phyloP scores from a whole-genome alignment of 2,888 invertebrate genomes.

The Agrilus cyanescens region DNA sequence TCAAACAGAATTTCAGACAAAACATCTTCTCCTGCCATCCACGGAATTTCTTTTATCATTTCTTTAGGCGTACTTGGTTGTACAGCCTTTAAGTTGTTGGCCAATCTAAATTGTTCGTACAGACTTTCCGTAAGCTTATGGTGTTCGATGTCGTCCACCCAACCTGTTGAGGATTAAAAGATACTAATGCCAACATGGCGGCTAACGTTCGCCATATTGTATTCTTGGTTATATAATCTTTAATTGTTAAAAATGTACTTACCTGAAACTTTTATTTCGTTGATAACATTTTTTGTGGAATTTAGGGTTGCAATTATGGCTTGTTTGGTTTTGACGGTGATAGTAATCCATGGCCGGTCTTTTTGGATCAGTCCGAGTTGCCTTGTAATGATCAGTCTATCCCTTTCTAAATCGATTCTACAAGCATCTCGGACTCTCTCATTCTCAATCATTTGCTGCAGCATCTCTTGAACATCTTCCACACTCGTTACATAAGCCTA shows the following conservation, averaged over 20 bases:
- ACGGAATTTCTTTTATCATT: slow-evolving; percentile 21
- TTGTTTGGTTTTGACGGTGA: slow-evolving; percentile 52
- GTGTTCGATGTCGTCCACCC: slow-evolving; percentile 48
- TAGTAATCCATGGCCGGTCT: slow-evolving; percentile 47
- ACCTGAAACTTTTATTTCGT: slow-evolving; percentile 45
- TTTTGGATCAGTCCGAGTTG: slow-evolving; percentile 44
- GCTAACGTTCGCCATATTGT: neutral
- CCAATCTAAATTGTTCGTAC: slow-evolving; percentile 40
- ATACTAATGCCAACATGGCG: neutral
- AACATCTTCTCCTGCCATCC: slow-evolving; percentile 17
- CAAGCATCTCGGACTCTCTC: slow-evolving; percentile 23
- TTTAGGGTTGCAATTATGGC: slow-evolving; percentile 49
- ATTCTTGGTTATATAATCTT: neutral
- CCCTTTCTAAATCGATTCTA: slow-evolving; percentile 14
- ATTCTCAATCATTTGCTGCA: slow-evolving; percentile 39
- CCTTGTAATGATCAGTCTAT: slow-evolving; percentile 37
- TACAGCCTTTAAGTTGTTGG: slow-evolving; percentile 25
- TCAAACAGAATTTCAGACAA: slow-evolving; percentile 15
- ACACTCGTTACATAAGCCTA: slow-evolving; percentile 49
- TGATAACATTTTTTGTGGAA: slow-evolving; percentile 43
- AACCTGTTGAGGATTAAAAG: slow-evolving; percentile 29
- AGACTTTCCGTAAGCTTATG: slow-evolving; percentile 39
- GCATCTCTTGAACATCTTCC: slow-evolving; percentile 43
- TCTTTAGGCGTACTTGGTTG: slow-evolving; percentile 41
- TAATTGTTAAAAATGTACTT: too few relatives aligned